A percentile compares a stretch with the other conserved stretches of the same genome.
phyloP scores from a whole-genome alignment of 2,888 invertebrate genomes.

The Torymus auratus region DNA sequence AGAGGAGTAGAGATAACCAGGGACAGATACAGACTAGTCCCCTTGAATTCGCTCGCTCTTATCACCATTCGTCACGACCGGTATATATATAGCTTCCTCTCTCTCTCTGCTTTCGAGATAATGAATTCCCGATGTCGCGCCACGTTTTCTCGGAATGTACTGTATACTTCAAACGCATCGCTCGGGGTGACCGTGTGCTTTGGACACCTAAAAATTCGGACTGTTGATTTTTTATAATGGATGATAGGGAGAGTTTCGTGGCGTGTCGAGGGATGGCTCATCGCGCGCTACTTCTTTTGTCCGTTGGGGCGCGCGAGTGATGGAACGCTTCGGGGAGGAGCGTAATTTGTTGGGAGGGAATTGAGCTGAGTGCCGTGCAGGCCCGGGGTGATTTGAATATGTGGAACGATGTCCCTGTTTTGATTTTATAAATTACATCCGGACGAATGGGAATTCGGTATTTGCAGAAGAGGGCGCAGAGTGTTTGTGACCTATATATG shows the following conservation, averaged over 20 bases:
- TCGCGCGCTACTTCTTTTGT: too few species aligned
- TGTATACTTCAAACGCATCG: too few species aligned
- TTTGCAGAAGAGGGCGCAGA: too few species aligned
- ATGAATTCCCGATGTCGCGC: slow-evolving; percentile 38
- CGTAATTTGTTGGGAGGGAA: too few species aligned
- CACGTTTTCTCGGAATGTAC: background rate
- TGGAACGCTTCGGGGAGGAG: too few species aligned
- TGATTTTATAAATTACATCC: background rate
- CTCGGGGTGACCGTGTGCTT: too few species aligned
- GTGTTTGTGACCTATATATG: too few species aligned
- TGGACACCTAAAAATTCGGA: background rate
- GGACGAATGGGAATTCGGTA: too few species aligned
- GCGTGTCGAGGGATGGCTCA: too few species aligned
- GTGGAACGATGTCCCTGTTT: background rate
- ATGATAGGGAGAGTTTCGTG: background rate
- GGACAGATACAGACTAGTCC: too few species aligned
- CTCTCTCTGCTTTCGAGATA: slow-evolving; percentile 8
- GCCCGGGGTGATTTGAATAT: background rate
- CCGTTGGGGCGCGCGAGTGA: too few species aligned
- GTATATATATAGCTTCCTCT: background rate
- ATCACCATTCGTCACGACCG: slow-evolving; percentile 37
- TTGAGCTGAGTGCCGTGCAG: background rate
- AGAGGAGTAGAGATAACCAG: too few species aligned
- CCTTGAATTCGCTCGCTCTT: background rate
- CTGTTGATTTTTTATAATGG: slow-evolving; percentile 16